Base-by-base conservation (phyloP, 2,113 vertebrate species). In the Todiramphus chloris region DNA sequence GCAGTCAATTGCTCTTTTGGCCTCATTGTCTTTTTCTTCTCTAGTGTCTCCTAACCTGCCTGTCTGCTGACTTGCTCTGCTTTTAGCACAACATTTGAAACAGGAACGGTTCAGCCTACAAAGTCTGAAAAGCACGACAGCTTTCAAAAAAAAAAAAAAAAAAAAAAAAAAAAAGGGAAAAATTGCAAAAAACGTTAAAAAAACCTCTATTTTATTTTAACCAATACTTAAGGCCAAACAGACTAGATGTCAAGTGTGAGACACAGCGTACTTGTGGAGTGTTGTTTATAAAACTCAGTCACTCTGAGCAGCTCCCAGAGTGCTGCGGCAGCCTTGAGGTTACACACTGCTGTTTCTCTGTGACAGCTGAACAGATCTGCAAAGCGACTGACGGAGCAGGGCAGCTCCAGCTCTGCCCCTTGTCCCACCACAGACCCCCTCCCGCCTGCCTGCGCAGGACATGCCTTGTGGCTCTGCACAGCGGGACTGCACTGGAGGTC, bases 361-460 rank as follows among this genome's bases (percentile, higher is more conserved):
- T 70, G 55, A 83, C 72, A 70, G 41, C 41, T 85, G 53, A 66
- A 66, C 67, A 83, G 41, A 83, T 51, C 79, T 69, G 35, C 43
- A 80, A 64, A 74, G 72, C 0, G 1, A 39, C 33, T 46, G 63
- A 44, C 60, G 85, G 14, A 72, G 19, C 21, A 55, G 12, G 23
- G 74, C 64, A 91, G 51, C 58, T 90, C 43, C 51, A 60, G 43
- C 77, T 75, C 37, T 79, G 39, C 27, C 66, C 60, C 74, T 68
- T 24, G 6, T 60, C 19, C 79, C 77, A 3, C 20, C 56, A 31
- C 1, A 0, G 25, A 7, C n/a, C 33, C 28, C 19, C 53, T 64
- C 0, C 0, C 18, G 37, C 64, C 51, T 30, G 24, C 63, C 82
- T 43, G 24, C 2, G 0, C 64, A 77, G 66, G 44, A n/a, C 48